phyloP scores from a whole-genome alignment of 2,888 invertebrate genomes.

The Ochlodes sylvanus region DNA sequence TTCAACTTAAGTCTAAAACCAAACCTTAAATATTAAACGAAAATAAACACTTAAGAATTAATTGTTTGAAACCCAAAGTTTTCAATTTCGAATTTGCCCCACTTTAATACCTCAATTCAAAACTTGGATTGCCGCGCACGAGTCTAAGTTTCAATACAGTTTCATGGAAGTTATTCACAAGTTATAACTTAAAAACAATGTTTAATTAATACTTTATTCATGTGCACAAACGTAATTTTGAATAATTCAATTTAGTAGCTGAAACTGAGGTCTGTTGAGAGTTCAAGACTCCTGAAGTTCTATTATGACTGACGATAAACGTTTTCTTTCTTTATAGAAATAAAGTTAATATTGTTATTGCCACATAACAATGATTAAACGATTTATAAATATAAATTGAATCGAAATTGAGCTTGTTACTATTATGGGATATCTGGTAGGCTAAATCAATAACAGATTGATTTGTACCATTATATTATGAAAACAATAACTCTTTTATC shows the following conservation, averaged over 20 bases:
- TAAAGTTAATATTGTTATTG: no score
- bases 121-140: slow-evolving; percentile 38
- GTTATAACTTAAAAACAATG: slow-evolving; percentile 45
- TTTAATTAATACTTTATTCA: slow-evolving; percentile 49
- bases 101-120: slow-evolving; percentile 41
- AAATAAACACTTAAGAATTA: slow-evolving; percentile 36
- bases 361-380: no score
- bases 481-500: no score
- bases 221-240: slow-evolving; percentile 35
- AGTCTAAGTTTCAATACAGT: slow-evolving; percentile 39
- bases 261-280: neutral
- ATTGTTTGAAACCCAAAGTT: slow-evolving; percentile 34
- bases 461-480: no score
- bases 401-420: no score
- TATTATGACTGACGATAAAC: neutral
- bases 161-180: slow-evolving; percentile 41
- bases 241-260: slow-evolving; percentile 22
- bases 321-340: no score
- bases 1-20: neutral
- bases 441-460: no score
- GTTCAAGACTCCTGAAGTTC: neutral
- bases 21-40: slow-evolving; percentile 15
- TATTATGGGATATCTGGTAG: no score
- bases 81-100: slow-evolving; percentile 35
- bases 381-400: no score